Evolutionary conservation across 2,888 invertebrate genomes (phyloP).

Genomic region (Drosophila merina): DNA sequence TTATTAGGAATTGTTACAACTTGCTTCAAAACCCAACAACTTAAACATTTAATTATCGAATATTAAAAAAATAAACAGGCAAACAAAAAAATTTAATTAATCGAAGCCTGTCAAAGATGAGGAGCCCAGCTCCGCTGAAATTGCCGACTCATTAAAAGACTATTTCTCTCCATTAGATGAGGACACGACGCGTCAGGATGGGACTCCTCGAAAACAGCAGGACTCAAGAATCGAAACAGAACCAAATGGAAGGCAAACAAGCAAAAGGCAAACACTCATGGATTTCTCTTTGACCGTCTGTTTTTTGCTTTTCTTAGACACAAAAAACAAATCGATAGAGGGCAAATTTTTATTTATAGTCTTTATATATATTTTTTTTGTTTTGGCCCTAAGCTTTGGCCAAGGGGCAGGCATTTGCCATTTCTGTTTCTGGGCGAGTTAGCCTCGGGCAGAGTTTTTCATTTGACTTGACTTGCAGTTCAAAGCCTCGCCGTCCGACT

Average conservation of each 20-base stretch:
- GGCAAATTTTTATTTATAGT: conserved; percentile 77
- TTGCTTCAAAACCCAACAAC: background rate
- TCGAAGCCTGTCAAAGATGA: conserved; percentile 38
- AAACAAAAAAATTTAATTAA: conserved; percentile 41
- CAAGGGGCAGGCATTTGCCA: conserved; percentile 64
- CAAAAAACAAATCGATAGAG: conserved; percentile 64
- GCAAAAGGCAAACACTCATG: conserved; percentile 52
- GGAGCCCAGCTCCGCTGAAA: conserved; percentile 49
- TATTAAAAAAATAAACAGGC: conserved; percentile 19
- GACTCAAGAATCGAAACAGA: conserved; percentile 37
- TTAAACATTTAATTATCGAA: conserved; percentile 30
- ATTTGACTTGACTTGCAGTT: conserved; percentile 80
- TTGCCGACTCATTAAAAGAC: conserved; percentile 76
- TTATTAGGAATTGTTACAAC: too few species aligned
- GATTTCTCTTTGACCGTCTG: conserved; percentile 24
- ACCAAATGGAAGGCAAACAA: conserved; percentile 39
- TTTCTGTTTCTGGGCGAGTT: conserved; percentile 66
- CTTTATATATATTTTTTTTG: conserved; percentile 16
- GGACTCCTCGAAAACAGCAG: conserved; percentile 8
- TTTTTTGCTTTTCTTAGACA: conserved; percentile 34
- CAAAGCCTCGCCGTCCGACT: conserved; percentile 57
- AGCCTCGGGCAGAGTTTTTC: conserved; percentile 66
- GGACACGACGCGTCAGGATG: conserved; percentile 18
- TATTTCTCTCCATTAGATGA: conserved; percentile 72
- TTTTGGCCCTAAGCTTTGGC: conserved; percentile 17